Conservation (phyloP, 1,140 invertebrate genomes). For the Riptortus pedestris region DNA sequence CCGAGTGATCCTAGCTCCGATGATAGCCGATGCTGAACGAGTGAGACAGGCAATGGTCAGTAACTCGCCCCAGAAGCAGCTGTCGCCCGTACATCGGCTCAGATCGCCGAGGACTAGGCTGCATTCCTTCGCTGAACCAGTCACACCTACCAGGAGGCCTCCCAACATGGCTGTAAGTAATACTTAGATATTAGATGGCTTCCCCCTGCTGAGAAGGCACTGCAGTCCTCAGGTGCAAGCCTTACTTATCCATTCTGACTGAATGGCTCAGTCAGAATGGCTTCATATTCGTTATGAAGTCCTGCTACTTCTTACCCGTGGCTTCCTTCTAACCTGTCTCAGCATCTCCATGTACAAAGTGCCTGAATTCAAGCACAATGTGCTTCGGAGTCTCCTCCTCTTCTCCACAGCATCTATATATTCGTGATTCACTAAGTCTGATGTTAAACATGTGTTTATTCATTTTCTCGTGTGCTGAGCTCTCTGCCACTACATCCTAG, state of each 20-base stretch:
- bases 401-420: too few species aligned
- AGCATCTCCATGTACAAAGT: too few species aligned
- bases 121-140: constrained; percentile 17
- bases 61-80: neutral
- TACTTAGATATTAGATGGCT: neutral
- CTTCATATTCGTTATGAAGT: too few species aligned
- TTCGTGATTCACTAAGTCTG: too few species aligned
- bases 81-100: neutral
- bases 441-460: too few species aligned
- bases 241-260: neutral
- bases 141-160: constrained; percentile 19
- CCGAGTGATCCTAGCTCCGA: constrained; percentile 19
- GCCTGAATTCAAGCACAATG: neutral
- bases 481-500: neutral
- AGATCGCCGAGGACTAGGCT: neutral
- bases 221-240: neutral
- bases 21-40: constrained; percentile 20
- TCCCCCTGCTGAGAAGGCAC: neutral
- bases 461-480: neutral
- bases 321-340: too few species aligned
- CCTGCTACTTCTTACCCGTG: neutral
- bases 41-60: neutral
- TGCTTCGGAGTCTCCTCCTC: too few species aligned
- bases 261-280: neutral
- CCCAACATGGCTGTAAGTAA: constrained; percentile 22